Percentiles rank a stretch among this genome's conserved stretches.
These are phyloP conservation scores for Zosterops borbonicus DNA, from an alignment of 2,113 vertebrate species.

Conservation along the genomic window DNA sequence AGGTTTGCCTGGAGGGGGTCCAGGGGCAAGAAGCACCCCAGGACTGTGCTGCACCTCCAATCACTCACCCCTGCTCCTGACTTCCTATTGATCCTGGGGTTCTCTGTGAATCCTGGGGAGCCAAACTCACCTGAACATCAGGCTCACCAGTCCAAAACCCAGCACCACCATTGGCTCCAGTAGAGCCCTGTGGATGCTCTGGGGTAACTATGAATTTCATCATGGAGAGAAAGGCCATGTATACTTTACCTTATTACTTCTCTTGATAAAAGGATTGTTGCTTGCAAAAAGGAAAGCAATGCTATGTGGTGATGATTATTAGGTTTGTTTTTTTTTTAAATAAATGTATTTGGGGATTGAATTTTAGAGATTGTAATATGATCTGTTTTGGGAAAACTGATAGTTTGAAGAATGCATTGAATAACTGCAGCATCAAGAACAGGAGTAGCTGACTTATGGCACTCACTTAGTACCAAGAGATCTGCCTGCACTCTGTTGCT, in stretches of 20 bases:
- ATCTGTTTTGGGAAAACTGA: background rate
- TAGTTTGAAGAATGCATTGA: background rate
- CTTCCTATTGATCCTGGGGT: background rate
- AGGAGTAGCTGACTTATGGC: background rate
- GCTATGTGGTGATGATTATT: too few species aligned
- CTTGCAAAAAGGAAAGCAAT: background rate
- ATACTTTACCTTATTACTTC: background rate
- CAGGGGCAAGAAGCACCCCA: background rate
- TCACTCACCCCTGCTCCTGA: background rate
- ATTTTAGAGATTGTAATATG: background rate
- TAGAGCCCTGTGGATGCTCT: background rate
- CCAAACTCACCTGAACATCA: background rate
- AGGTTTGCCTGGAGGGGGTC: rapidly evolving
- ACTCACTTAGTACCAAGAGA: background rate
- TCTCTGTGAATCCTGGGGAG: rapidly evolving
- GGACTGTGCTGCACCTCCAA: background rate
- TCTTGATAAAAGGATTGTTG: background rate
- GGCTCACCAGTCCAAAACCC: background rate
- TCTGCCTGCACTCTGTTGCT: background rate
- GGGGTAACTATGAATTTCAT: background rate
- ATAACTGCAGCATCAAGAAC: background rate
- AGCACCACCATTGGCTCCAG: background rate
- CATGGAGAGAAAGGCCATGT: background rate
- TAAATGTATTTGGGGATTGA: background rate
- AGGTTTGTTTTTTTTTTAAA: background rate